Evolutionary conservation across 2,888 invertebrate genomes (phyloP).

Genomic region (Lamellibrachia satsuma): DNA sequence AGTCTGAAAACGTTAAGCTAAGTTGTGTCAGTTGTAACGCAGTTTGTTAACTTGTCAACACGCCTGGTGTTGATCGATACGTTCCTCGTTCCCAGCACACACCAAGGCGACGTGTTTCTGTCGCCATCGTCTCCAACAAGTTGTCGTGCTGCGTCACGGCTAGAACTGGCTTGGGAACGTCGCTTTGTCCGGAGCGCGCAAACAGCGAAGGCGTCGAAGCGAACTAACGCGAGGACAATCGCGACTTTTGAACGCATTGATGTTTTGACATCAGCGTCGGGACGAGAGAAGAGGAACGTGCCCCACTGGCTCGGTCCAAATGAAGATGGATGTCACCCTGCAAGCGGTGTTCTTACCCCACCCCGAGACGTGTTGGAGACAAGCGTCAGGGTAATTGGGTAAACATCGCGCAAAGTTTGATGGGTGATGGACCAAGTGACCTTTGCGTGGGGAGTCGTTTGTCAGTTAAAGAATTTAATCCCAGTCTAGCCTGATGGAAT

Average conservation of each 20-base stretch:
- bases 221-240: background rate
- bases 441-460: background rate
- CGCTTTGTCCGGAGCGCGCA: background rate
- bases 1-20: no score
- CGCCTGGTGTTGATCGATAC: background rate
- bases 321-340: background rate
- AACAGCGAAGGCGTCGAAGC: constrained; percentile 11
- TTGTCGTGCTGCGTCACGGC: background rate
- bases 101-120: background rate
- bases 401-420: background rate
- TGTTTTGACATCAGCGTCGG: background rate
- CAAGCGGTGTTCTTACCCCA: background rate
- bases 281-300: background rate
- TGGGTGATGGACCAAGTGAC: background rate
- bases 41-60: no score
- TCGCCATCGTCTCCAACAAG: background rate
- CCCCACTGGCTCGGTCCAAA: background rate
- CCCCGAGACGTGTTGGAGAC: background rate
- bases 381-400: background rate
- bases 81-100: background rate
- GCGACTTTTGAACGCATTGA: background rate
- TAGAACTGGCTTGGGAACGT: background rate
- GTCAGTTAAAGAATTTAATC: background rate
- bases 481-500: background rate
- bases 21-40: no score